phyloP scores from a whole-genome alignment of 2,113 vertebrate species.

The Rana temporaria region DNA sequence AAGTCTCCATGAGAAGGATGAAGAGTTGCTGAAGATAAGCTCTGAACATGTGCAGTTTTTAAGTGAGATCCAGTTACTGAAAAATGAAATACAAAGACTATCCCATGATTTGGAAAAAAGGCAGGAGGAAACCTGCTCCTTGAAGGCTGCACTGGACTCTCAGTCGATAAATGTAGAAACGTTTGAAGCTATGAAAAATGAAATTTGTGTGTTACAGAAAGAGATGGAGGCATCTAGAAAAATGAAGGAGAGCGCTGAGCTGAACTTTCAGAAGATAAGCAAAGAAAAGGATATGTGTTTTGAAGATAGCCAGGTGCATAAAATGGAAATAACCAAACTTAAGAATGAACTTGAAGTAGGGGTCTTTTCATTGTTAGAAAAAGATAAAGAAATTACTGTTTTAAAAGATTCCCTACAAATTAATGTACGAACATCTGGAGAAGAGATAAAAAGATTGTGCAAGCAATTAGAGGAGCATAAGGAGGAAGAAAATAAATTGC shows the following conservation, averaged over 20 bases:
- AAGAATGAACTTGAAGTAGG: slow-evolving; percentile 65
- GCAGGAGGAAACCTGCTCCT: slow-evolving; percentile 58
- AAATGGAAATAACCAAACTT: slow-evolving; percentile 65
- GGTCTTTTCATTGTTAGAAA: slow-evolving; percentile 62
- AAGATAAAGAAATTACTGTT: slow-evolving; percentile 64
- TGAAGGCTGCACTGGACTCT: slow-evolving; percentile 50
- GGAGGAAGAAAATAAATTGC: slow-evolving; percentile 62
- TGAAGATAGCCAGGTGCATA: slow-evolving; percentile 58
- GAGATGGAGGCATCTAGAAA: slow-evolving; percentile 59
- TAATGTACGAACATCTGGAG: slow-evolving; percentile 62
- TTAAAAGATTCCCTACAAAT: slow-evolving; percentile 58
- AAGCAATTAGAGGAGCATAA: slow-evolving; percentile 46
- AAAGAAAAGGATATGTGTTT: slow-evolving; percentile 61
- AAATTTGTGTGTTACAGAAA: slow-evolving; percentile 57
- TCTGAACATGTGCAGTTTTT: slow-evolving; percentile 60
- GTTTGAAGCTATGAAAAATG: slow-evolving; percentile 58
- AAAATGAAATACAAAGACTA: slow-evolving; percentile 67
- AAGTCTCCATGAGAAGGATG: slow-evolving; percentile 63
- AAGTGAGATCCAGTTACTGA: slow-evolving; percentile 60
- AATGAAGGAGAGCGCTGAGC: slow-evolving; percentile 58
- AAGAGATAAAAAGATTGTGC: slow-evolving; percentile 51
- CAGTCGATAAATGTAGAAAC: slow-evolving; percentile 53
- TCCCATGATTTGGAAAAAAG: slow-evolving; percentile 58
- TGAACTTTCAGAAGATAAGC: slow-evolving; percentile 54
- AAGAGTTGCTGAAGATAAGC: slow-evolving; percentile 54